A percentile compares a stretch with the other conserved stretches of the same genome.
These are phyloP conservation scores for Danio choprae DNA, from an alignment of 2,797 vertebrate species.

Conservation along the genomic window DNA sequence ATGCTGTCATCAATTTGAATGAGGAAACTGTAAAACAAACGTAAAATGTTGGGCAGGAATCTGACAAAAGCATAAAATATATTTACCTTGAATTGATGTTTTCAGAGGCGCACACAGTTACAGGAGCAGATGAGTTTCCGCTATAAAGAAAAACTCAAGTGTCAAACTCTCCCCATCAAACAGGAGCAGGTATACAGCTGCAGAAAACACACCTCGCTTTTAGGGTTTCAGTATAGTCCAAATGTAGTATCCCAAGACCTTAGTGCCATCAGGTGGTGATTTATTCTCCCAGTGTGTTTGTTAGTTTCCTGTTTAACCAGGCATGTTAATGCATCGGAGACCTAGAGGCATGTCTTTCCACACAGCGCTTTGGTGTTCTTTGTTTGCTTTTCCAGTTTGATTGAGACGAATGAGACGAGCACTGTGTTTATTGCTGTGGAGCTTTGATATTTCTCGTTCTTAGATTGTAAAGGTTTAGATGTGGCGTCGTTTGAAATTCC, in stretches of 20 bases:
- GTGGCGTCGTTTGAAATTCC: slow-evolving; percentile 23
- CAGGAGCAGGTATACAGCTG: slow-evolving; percentile 73
- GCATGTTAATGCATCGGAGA: not conserved
- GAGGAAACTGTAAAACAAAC: not conserved
- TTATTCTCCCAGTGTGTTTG: not conserved
- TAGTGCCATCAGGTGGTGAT: not conserved
- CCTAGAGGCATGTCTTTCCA: slow-evolving; percentile 12
- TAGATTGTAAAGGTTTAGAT: slow-evolving; percentile 36
- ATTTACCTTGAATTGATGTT: not conserved
- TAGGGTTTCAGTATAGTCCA: not conserved
- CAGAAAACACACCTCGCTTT: not conserved
- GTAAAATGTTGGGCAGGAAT: not conserved
- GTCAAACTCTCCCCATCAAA: slow-evolving; percentile 73
- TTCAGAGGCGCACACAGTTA: slow-evolving; percentile 77
- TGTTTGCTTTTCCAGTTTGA: slow-evolving; percentile 26
- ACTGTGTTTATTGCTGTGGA: slow-evolving; percentile 36
- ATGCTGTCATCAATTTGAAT: not conserved
- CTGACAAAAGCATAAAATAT: not conserved
- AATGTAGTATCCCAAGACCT: not conserved
- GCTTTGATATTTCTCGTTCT: slow-evolving; percentile 9
- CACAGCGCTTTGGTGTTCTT: not conserved
- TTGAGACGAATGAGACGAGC: slow-evolving; percentile 23
- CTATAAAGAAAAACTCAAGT: slow-evolving; percentile 79
- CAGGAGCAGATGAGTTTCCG: slow-evolving; percentile 82
- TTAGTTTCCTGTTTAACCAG: slow-evolving; percentile 23